Evolutionary conservation across 2,797 vertebrate species (phyloP).

Genomic region (Furcifer pardalis): DNA sequence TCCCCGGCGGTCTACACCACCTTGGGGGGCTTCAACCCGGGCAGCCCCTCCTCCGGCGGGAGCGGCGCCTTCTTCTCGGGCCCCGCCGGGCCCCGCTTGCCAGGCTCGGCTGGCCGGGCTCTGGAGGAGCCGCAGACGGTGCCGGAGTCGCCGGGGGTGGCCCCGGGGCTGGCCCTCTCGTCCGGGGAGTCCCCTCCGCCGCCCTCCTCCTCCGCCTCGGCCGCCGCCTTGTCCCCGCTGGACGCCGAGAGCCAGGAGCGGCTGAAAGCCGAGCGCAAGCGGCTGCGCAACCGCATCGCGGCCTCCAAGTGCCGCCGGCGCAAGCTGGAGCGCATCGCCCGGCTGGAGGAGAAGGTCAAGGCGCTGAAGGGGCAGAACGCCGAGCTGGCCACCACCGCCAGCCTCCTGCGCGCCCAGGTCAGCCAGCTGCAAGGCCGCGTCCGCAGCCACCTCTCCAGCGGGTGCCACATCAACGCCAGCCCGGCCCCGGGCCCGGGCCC

Average conservation of each 20-base stretch:
- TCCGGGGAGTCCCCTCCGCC: conserved; percentile 72
- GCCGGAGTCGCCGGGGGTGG: conserved; percentile 75
- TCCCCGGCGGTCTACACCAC: conserved; percentile 84
- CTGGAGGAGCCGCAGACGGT: conserved; percentile 87
- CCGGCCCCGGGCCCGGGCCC: conserved; percentile 50
- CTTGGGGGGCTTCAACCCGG: conserved; percentile 82
- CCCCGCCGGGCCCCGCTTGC: conserved; percentile 58
- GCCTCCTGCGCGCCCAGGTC: conserved; percentile 86
- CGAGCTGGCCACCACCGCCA: conserved; percentile 86
- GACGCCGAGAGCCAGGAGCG: conserved; percentile 87
- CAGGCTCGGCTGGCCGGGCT: conserved; percentile 65
- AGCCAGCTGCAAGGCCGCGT: conserved; percentile 89
- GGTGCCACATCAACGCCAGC: conserved; percentile 83
- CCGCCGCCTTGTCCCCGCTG: conserved; percentile 82
- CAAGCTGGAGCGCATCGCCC: conserved; percentile 88
- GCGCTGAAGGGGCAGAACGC: conserved; percentile 88
- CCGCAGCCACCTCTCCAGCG: conserved; percentile 87
- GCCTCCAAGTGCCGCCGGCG: conserved; percentile 90
- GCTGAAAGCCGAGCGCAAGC: conserved; percentile 88
- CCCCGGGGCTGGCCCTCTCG: conserved; percentile 7
- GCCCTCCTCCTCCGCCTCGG: conserved; percentile 63
- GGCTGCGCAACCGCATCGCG: conserved; percentile 88
- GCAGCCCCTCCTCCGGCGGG: conserved; percentile 61
- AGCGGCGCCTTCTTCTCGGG: conserved; percentile 64
- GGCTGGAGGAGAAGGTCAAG: conserved; percentile 90